phyloP scores from a whole-genome alignment of 2,888 invertebrate genomes.

The Campaea margaritaria region DNA sequence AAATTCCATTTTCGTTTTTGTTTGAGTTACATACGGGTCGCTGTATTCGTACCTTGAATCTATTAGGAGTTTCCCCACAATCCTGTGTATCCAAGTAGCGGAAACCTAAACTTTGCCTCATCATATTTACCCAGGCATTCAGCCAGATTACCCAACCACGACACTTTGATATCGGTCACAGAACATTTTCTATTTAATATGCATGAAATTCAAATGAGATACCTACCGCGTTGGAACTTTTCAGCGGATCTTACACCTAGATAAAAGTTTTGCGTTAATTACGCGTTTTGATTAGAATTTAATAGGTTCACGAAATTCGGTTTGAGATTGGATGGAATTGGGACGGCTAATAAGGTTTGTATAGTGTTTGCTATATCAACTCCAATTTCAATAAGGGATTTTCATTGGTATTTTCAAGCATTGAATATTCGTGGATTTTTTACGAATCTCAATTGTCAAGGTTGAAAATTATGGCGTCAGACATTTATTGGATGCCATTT shows the following conservation, averaged over 20 bases:
- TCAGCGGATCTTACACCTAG: constrained; percentile 38
- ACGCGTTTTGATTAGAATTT: constrained; percentile 51
- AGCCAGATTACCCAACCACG: constrained; percentile 12
- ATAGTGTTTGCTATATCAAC: background rate
- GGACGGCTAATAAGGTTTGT: constrained; percentile 14
- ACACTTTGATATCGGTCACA: constrained; percentile 33
- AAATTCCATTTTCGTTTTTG: no score
- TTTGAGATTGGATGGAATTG: constrained; percentile 22
- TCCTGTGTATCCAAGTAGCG: background rate
- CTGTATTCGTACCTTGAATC: no score
- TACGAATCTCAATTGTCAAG: no score
- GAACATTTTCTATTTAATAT: constrained; percentile 55
- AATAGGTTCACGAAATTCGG: constrained; percentile 48
- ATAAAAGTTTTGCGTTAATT: constrained; percentile 56
- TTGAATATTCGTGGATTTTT: no score
- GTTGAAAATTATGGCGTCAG: no score
- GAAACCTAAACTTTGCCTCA: constrained; percentile 7
- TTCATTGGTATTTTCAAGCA: no score
- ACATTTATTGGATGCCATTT: no score
- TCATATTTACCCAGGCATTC: constrained; percentile 24
- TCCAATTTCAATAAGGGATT: no score
- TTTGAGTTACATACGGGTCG: no score
- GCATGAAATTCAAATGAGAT: constrained; percentile 69
- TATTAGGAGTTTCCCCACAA: no score
- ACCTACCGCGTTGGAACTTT: constrained; percentile 42